Evolutionary conservation across 2,888 invertebrate genomes (phyloP), one percentile per base, ranked within the genome.

Genomic region (Ichneumon xanthorius): DNA sequence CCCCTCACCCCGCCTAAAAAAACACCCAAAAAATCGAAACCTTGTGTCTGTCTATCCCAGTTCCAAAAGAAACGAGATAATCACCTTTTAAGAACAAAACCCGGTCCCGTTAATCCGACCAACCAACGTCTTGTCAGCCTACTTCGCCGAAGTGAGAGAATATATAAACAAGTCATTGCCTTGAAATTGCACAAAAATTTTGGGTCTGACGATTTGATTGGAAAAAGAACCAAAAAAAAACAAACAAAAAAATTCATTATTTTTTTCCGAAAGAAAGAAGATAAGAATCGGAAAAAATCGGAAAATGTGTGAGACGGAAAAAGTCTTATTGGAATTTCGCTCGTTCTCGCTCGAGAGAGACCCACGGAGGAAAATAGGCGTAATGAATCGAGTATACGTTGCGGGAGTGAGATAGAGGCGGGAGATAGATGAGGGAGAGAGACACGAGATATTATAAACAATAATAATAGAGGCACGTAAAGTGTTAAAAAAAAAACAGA

Each of bases 21-120:
- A 76, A 80, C 73, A 58, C 61, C 76, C 83, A 86, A 87, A 89
- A 88, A 86, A 61, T 76, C 85, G 83, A 88, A 82, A 78, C 87
- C 86, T 85, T 90, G 90, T 90, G 90, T 90, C 89, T 90, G 90
- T 90, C 90, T 90, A 81, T 88, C 89, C 88, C 68, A 16, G 80
- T 67, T 77, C 80, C 68, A 71, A 79, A 82, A 67, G 50, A 80
- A 85, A 80, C 63, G 61, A 84, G 33, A 79, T 33, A 19, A 73
- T 33, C 19, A 77, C 65, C 73, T 68, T 81, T 58, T 82, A 71
- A 84, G 45, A 78, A 73, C 53, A 61, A 37, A 37, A 48, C 81
- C 81, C 48, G 85, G 81, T 82, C 81, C 85, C 63, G 81, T 73
- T 82, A 75, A 85, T 80, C 77, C 83, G 86, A 86, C 80, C 83